These are phyloP conservation scores for Aythya baeri DNA, from an alignment of 2,113 vertebrate genomes.

Conservation along the genomic window DNA sequence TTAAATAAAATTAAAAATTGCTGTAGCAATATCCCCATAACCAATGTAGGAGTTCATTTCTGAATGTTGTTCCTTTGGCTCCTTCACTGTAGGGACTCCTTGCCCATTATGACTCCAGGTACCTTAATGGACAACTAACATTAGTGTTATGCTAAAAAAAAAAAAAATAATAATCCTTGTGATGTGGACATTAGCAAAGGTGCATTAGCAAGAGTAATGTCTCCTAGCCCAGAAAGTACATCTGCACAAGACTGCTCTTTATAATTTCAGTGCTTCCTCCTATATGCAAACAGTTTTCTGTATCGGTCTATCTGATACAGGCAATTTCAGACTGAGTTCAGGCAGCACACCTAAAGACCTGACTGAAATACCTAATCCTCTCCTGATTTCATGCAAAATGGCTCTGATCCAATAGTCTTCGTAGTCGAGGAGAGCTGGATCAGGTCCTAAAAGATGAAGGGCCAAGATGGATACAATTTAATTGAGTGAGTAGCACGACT, in stretches of 20 bases:
- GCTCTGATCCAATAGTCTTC: not conserved
- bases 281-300: constrained; percentile 15
- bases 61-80: constrained; percentile 34
- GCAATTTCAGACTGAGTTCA: constrained; percentile 38
- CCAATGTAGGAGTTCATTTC: not conserved
- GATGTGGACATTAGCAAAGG: constrained; percentile 59
- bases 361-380: constrained; percentile 49
- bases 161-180: not conserved
- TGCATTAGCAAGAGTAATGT: constrained; percentile 63
- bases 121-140: constrained; percentile 47
- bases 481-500: constrained; percentile 15
- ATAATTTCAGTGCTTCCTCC: constrained; percentile 50
- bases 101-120: constrained; percentile 33
- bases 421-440: constrained; percentile 50
- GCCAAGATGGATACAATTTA: constrained; percentile 34
- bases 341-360: constrained; percentile 26
- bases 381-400: not conserved
- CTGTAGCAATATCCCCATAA: not conserved
- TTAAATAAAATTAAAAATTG: not conserved
- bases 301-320: not conserved
- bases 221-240: constrained; percentile 9
- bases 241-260: not conserved
- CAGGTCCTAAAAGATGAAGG: constrained; percentile 29
- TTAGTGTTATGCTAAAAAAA: constrained; percentile 37
- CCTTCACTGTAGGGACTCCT: constrained; percentile 48